Base-by-base conservation (phyloP, 2,888 invertebrate species). In the Lithophane leautieri region DNA sequence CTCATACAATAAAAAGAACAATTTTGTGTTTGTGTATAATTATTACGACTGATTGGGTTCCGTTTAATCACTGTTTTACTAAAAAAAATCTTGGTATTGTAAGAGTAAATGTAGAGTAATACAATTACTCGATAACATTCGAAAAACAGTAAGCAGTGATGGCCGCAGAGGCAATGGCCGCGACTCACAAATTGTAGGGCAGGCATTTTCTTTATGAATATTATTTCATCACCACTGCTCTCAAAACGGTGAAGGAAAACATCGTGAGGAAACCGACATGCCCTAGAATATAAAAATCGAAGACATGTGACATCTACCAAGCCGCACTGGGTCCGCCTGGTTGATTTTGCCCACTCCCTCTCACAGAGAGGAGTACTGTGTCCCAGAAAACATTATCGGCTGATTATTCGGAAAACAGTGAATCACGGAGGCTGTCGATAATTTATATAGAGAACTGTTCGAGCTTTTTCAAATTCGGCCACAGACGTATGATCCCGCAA, bases 1-100 rank as follows among this genome's bases (percentile, higher is more conserved):
- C 86, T 87, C 81, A 83, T 80, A 77, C 70, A 77, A 82, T 75
- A 86, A 85, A 85, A 81, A 80, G 12, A 85, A 70, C 22, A 4
- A 63, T 58, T 50, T 62, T 54, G 12, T 54, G 28, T 73, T 61
- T n/a, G 14, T 52, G 19, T 62, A 42, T 73, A 25, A 58, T 54
- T 52, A 54, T 61, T 34, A 22, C 4, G 8, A 28, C 67, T 56
- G 0, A 9, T 25, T 58, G 66, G 76, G 76, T 85, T 86, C 83
- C 52, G 80, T 79, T 25, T 66, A 40, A 28, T 12, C 16, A 73
- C 25, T 8, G 0, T 14, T 67, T 16, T 11, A 25, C 6, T 28
- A 8, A 44, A 44, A 34, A 0, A 4, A 28, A 60, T 60, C 28
- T 19, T 19, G 28, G 8, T 9, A 19, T 19, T 28, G 4, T 6